Percentiles rank a stretch among this genome's conserved stretches.
These are phyloP conservation scores for Pogonus chalceus DNA, from an alignment of 1,140 invertebrate species.

Conservation along the genomic window DNA sequence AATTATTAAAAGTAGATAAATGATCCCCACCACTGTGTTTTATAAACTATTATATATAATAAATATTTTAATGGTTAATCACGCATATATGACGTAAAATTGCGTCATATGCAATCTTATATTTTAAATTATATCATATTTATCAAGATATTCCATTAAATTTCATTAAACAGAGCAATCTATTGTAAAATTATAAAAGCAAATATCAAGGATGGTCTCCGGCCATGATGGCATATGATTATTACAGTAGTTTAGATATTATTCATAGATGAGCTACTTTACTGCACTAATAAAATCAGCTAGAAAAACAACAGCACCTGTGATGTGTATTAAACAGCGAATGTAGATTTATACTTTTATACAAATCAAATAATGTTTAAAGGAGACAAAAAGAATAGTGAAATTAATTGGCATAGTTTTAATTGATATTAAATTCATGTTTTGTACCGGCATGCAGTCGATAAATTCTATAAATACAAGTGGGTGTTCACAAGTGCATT, in stretches of 20 bases:
- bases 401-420: background rate
- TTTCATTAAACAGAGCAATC: too few species aligned
- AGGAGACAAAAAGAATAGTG: background rate
- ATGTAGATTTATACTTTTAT: background rate
- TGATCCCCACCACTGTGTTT: too few species aligned
- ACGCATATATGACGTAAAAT: too few species aligned
- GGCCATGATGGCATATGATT: conserved; percentile 3
- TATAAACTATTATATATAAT: too few species aligned
- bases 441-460: background rate
- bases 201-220: too few species aligned
- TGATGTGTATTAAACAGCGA: background rate
- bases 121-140: too few species aligned
- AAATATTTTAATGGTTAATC: too few species aligned
- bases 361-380: background rate
- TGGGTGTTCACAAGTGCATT: background rate
- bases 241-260: background rate
- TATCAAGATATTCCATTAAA: too few species aligned
- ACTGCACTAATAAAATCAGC: background rate
- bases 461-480: background rate
- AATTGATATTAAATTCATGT: background rate
- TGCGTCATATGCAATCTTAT: too few species aligned
- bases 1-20: too few species aligned
- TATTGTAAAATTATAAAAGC: too few species aligned
- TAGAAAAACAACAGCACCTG: background rate
- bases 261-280: background rate